These are phyloP conservation scores for Acanthococcus lagerstroemiae DNA, from an alignment of 2,888 invertebrate genomes.

Conservation along the genomic window DNA sequence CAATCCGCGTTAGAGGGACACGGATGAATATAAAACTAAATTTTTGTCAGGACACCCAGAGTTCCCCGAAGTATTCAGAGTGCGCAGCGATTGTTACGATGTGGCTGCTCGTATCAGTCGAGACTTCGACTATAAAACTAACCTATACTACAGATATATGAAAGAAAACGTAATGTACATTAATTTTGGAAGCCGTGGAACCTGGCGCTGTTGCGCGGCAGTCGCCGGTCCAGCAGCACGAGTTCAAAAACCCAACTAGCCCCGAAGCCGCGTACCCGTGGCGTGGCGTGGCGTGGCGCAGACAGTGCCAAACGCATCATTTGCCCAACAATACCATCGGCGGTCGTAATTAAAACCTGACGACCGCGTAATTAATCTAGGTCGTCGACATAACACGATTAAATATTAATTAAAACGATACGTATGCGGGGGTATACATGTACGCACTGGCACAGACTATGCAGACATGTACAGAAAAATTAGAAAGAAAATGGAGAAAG, in stretches of 20 bases:
- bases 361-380: not conserved
- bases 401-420: slow-evolving; percentile 4
- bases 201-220: no score
- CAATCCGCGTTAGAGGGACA: no score
- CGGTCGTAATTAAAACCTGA: slow-evolving; percentile 2
- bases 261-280: not conserved
- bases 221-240: no score
- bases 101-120: not conserved
- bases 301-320: not conserved
- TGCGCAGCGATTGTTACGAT: no score
- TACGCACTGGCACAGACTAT: no score
- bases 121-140: not conserved
- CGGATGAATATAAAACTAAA: no score
- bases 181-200: no score
- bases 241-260: not conserved
- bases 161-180: not conserved
- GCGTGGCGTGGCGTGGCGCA: no score
- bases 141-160: not conserved
- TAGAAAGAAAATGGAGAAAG: not conserved
- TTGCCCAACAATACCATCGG: not conserved
- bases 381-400: slow-evolving; percentile 5
- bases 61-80: no score
- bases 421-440: no score
- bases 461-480: not conserved
- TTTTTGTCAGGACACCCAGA: no score